Conservation (phyloP, 2,113 vertebrate species). For the Tetrao urogallus region DNA sequence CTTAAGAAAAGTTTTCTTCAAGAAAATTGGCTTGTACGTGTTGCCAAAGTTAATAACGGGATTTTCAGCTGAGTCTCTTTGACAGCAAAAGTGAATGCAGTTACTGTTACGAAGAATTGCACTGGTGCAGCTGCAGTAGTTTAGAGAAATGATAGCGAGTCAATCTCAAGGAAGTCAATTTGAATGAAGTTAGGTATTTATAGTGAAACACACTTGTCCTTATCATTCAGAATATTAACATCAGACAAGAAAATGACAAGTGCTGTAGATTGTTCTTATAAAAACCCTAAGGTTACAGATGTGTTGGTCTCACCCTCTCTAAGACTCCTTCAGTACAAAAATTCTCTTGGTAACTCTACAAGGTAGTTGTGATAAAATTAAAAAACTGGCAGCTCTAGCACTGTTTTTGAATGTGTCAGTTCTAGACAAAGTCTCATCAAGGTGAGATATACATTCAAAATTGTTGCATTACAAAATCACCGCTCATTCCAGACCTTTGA, state of each 20-base stretch:
- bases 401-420: neutral
- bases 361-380: neutral
- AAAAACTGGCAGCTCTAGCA: neutral
- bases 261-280: neutral
- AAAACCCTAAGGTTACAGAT: neutral
- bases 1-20: neutral
- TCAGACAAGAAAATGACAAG: neutral
- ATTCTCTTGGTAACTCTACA: neutral
- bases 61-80: neutral
- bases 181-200: neutral
- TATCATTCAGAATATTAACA: neutral
- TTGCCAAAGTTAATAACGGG: neutral
- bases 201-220: neutral
- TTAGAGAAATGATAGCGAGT: neutral
- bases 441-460: neutral
- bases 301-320: neutral
- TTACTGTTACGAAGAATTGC: neutral
- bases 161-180: neutral
- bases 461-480: neutral
- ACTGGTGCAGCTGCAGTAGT: neutral
- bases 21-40: neutral
- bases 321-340: neutral
- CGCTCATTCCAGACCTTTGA: neutral
- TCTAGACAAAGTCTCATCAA: neutral
- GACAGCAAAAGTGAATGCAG: slow-evolving; percentile 1